phyloP scores from a whole-genome alignment of 2,113 vertebrate species.

The Riparia riparia region DNA sequence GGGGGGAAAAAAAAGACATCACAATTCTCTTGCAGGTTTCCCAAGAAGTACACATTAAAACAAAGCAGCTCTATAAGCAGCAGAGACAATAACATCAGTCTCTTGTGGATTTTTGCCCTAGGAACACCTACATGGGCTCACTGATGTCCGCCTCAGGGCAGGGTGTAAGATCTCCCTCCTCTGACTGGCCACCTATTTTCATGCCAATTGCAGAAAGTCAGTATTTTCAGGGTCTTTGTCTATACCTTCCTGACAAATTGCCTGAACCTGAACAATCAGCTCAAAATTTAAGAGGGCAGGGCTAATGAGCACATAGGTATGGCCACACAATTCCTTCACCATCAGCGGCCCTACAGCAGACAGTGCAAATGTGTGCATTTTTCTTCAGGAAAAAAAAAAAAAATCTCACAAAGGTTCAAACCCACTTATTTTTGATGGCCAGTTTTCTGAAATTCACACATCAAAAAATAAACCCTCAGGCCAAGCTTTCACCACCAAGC shows the following conservation, averaged over 20 bases:
- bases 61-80: not conserved
- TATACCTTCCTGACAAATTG: not conserved
- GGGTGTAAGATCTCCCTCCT: not conserved
- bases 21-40: not conserved
- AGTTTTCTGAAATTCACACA: not conserved
- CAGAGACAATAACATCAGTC: not conserved
- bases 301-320: fast-evolving
- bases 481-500: not conserved
- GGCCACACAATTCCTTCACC: not conserved
- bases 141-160: not conserved
- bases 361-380: fast-evolving
- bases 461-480: not conserved
- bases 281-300: not conserved
- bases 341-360: not conserved
- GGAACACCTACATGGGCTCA: not conserved
- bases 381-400: not conserved
- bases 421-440: not conserved
- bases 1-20: not conserved
- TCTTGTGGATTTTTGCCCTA: not conserved
- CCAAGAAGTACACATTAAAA: not conserved
- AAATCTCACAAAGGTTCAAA: not conserved
- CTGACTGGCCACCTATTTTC: not conserved
- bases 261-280: not conserved
- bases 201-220: not conserved
- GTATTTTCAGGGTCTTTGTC: not conserved